phyloP scores from a whole-genome alignment of 2,888 invertebrate genomes.

The Drosophila incognita region DNA sequence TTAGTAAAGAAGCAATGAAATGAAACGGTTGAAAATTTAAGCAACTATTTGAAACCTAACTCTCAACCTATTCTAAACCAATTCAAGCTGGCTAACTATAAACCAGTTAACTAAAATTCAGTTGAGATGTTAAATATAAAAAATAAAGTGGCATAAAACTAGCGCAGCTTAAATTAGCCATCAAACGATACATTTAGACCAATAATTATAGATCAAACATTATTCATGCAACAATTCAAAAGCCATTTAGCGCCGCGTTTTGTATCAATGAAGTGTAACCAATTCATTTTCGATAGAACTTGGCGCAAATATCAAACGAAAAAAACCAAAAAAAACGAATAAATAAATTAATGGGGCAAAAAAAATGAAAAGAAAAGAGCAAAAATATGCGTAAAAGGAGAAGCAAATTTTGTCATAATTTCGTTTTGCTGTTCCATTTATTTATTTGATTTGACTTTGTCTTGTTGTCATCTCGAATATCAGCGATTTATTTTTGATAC shows the following conservation, averaged over 20 bases:
- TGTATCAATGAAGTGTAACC: constrained; percentile 43
- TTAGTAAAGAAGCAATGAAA: neutral
- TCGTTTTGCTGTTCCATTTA: constrained; percentile 20
- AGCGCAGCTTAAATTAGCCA: neutral
- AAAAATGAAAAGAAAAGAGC: neutral
- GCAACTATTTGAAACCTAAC: neutral
- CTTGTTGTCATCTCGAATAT: constrained; percentile 30
- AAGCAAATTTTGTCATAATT: constrained; percentile 14
- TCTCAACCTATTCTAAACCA: neutral
- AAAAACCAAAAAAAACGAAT: neutral
- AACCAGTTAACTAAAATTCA: neutral
- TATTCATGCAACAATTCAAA: constrained; percentile 18
- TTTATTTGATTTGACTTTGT: constrained; percentile 1
- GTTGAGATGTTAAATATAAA: neutral
- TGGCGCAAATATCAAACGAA: constrained; percentile 44
- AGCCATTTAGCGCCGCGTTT: constrained; percentile 23
- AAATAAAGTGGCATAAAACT: neutral
- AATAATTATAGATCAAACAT: neutral
- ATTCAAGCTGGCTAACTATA: neutral
- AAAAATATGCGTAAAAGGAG: neutral
- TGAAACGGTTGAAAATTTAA: neutral
- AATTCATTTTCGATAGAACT: constrained; percentile 13
- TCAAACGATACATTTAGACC: neutral
- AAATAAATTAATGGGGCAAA: constrained; percentile 1
- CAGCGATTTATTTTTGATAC: constrained; percentile 6